Evolutionary conservation across 2,797 vertebrate species (phyloP).

Genomic region (Meda fulgida): DNA sequence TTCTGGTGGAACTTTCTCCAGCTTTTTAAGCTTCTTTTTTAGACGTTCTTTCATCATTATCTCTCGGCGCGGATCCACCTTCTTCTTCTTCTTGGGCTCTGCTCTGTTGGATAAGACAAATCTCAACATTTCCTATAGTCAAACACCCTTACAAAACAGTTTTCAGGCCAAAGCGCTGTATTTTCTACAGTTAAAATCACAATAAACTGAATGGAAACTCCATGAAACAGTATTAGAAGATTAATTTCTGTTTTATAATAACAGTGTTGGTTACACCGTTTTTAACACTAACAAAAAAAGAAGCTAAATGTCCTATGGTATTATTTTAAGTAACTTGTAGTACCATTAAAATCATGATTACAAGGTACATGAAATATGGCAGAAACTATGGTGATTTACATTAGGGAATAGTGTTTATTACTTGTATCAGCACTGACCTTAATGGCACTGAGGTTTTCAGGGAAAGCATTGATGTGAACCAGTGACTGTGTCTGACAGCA

Average conservation of each 20-base stretch:
- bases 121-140: background rate
- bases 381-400: background rate
- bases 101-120: slow-evolving; percentile 73
- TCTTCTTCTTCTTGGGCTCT: slow-evolving; percentile 94
- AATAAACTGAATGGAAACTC: too few relatives aligned
- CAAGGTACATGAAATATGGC: background rate
- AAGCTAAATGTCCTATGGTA: too few relatives aligned
- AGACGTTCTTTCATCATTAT: slow-evolving; percentile 84
- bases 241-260: too few relatives aligned
- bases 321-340: too few relatives aligned
- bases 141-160: too few relatives aligned
- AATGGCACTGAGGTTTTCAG: slow-evolving; percentile 81
- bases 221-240: too few relatives aligned
- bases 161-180: too few relatives aligned
- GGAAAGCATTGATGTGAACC: slow-evolving; percentile 81
- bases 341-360: too few relatives aligned
- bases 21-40: slow-evolving; percentile 87
- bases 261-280: too few relatives aligned
- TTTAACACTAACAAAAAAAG: too few relatives aligned
- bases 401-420: background rate
- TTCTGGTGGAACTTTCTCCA: slow-evolving; percentile 87
- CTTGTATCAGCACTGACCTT: slow-evolving; percentile 77
- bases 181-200: too few relatives aligned
- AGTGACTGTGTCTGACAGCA: slow-evolving; percentile 74
- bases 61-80: slow-evolving; percentile 86